phyloP scores from a whole-genome alignment of 2,888 invertebrate species.

The Cephonodes hylas region DNA sequence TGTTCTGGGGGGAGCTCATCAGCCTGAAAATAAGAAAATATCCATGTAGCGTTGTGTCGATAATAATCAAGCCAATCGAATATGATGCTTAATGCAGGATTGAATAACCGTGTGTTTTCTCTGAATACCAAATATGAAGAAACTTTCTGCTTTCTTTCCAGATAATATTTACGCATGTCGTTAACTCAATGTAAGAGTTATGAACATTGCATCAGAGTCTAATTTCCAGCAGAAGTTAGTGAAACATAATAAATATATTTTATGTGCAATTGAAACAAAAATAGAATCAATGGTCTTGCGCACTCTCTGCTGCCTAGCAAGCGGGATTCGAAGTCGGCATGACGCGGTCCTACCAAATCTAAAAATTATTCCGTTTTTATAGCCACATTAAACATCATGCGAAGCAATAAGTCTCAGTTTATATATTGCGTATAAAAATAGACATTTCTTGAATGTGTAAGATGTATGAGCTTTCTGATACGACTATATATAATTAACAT shows the following conservation, averaged over 20 bases:
- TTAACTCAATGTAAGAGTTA: conserved; percentile 8
- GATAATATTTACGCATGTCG: background rate
- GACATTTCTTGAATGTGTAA: background rate
- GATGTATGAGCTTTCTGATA: background rate
- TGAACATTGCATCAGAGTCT: conserved; percentile 14
- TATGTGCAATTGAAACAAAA: conserved; percentile 69
- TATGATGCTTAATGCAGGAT: background rate
- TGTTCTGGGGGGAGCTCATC: conserved; percentile 96
- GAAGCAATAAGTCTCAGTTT: background rate
- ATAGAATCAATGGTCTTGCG: conserved; percentile 56
- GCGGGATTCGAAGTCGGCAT: conserved; percentile 22
- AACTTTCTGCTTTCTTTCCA: background rate
- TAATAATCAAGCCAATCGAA: conserved; percentile 8
- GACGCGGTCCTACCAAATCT: conserved; percentile 21
- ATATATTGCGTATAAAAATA: background rate
- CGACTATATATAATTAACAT: too few species aligned
- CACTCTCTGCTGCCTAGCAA: conserved; percentile 25
- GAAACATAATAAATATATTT: conserved; percentile 68
- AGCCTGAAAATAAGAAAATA: conserved; percentile 82
- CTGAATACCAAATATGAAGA: background rate
- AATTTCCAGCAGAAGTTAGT: conserved; percentile 42
- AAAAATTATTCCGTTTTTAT: conserved; percentile 27
- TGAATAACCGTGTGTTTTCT: background rate
- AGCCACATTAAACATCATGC: background rate
- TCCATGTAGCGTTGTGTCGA: background rate